phyloP scores from a whole-genome alignment of 2,888 invertebrate genomes.

The Hetaerina titia region DNA sequence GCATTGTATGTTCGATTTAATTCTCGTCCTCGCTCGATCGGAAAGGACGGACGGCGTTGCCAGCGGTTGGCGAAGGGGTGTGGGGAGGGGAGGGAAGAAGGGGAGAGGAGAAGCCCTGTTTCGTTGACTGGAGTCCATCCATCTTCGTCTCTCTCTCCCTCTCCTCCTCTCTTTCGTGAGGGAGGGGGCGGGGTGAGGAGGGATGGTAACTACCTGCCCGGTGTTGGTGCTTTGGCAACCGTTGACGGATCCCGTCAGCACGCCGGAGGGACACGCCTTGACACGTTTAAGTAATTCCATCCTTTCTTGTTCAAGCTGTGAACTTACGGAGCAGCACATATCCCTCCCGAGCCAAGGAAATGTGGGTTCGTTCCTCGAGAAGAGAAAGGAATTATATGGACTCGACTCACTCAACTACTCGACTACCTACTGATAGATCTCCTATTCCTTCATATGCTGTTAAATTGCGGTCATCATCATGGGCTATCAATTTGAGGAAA shows the following conservation, averaged over 20 bases:
- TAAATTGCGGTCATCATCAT: no score
- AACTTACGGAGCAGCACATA: not conserved
- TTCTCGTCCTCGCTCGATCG: not conserved
- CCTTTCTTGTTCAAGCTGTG: not conserved
- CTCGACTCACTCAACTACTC: no score
- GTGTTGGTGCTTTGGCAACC: not conserved
- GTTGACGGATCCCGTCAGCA: slow-evolving; percentile 5
- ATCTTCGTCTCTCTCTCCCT: not conserved
- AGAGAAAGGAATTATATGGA: no score
- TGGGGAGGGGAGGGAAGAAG: not conserved
- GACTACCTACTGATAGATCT: no score
- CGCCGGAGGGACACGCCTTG: not conserved
- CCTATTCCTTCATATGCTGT: no score
- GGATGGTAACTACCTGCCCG: not conserved
- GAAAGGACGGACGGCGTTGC: not conserved
- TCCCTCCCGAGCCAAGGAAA: no score
- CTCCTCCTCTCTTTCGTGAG: not conserved
- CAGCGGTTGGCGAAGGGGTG: not conserved
- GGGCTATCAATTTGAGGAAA: no score
- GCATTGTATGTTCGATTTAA: not conserved
- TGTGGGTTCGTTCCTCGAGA: no score
- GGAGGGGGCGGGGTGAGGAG: not conserved
- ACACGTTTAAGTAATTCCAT: slow-evolving; percentile 19
- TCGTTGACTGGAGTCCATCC: not conserved
- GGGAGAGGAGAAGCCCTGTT: not conserved